These are phyloP conservation scores for Pharmacophagus antenor DNA, from an alignment of 2,888 invertebrate species.

Conservation along the genomic window DNA sequence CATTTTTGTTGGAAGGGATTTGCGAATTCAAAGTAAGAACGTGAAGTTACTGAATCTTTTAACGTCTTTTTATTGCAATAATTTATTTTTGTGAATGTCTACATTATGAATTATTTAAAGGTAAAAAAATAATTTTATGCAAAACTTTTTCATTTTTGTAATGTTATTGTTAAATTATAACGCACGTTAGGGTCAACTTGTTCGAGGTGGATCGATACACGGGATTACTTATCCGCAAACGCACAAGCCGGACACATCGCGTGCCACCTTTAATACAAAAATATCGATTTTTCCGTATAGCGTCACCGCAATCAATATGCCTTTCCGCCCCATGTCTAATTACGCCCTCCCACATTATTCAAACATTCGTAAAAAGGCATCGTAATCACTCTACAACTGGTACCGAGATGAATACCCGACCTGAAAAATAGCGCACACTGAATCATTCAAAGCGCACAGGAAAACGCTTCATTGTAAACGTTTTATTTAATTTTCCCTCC, in stretches of 20 bases:
- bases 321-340: slow-evolving; percentile 79
- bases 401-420: slow-evolving; percentile 56
- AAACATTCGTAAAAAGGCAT: slow-evolving; percentile 72
- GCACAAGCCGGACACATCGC: slow-evolving; percentile 73
- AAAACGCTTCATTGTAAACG: slow-evolving; percentile 80
- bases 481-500: slow-evolving; percentile 81
- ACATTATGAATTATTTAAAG: too few species aligned
- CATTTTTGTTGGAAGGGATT: background rate
- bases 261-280: slow-evolving; percentile 78
- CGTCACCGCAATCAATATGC: slow-evolving; percentile 81
- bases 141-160: slow-evolving; percentile 35
- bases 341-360: slow-evolving; percentile 77
- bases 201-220: slow-evolving; percentile 65
- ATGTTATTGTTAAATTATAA: slow-evolving; percentile 50
- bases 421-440: slow-evolving; percentile 75
- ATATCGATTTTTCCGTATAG: slow-evolving; percentile 78
- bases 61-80: too few species aligned
- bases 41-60: background rate
- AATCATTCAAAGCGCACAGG: slow-evolving; percentile 79
- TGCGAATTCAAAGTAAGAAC: background rate
- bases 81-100: too few species aligned
- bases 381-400: slow-evolving; percentile 57
- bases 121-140: too few species aligned
- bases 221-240: slow-evolving; percentile 60
- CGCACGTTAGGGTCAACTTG: slow-evolving; percentile 68